Base-by-base conservation (phyloP, 2,113 vertebrate species). In the Thamnophis sirtalis region DNA sequence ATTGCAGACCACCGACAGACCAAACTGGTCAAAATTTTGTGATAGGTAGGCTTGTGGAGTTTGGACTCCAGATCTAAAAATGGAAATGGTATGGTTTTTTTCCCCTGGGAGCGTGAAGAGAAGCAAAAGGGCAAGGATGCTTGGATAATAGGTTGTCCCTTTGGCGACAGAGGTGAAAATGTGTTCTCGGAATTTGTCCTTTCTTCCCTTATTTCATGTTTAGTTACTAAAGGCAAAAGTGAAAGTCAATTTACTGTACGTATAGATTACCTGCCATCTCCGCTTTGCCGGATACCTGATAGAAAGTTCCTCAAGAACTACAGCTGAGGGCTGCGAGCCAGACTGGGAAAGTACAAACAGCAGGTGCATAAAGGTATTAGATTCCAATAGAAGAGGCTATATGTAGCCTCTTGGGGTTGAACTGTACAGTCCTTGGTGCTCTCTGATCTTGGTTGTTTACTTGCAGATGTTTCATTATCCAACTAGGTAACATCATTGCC, bases 211-310 rank as follows among this genome's bases (percentile, higher is more conserved):
- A 86, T 93, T 95, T 95, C 93, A 91, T 92, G 89, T 90, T 84
- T 38, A 92, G 91, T 73, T 87, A 93, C 94, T 96, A 86, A 84
- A 93, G 92, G 93, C 90, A 63, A 91, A 91, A 92, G 92, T 84
- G 84, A 13, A 89, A 93, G 95, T 93, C 92, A 89, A 86, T 94
- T 92, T 93, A 80, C 93, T 94, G 95, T 93, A 89, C 84, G 33
- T 60, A 91, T 10, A 94, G 93, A 94, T 94, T 26, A 92, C 49
- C 90, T 9, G 56, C 93, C 88, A 88, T 0, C 92, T 26, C 56
- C 49, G 90, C 24, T 91, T 86, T 84, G 93, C 53, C 1, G 28
- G 90, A 89, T 84, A 94, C 88, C 26, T 3, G 38, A 54, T 55
- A 86, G 60, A 84, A 93, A 91, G 94, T 90, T 92, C 91, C 93